phyloP scores from a whole-genome alignment of 2,113 vertebrate genomes.

The Ceratotherium simum region DNA sequence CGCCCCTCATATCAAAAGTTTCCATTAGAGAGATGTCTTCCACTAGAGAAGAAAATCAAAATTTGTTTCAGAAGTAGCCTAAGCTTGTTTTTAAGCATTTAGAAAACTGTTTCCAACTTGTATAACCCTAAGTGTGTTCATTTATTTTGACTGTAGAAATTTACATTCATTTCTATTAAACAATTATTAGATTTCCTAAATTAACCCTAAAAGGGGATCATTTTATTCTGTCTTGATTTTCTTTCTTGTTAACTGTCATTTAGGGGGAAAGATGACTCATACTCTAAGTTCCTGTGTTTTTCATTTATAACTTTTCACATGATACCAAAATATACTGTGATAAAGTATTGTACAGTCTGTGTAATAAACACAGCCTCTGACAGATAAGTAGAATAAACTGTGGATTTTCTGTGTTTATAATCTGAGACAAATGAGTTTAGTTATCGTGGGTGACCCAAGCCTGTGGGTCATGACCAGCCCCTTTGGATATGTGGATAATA shows the following conservation, averaged over 20 bases:
- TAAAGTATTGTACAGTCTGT: fast-evolving
- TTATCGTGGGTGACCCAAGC: background rate
- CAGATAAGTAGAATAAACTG: background rate
- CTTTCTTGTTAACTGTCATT: background rate
- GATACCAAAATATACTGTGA: background rate
- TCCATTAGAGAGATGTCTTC: slow-evolving; percentile 60
- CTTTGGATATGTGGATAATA: background rate
- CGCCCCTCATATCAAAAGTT: slow-evolving; percentile 56
- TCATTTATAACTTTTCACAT: background rate
- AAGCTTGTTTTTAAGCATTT: background rate
- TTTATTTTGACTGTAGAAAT: background rate
- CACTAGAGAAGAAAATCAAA: slow-evolving; percentile 39
- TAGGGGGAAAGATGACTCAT: background rate
- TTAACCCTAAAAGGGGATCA: background rate
- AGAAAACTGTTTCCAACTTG: background rate
- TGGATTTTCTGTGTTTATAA: background rate
- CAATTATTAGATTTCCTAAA: background rate
- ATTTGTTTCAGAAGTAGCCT: background rate
- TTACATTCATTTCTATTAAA: background rate
- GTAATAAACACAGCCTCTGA: too few species aligned
- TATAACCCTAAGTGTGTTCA: background rate
- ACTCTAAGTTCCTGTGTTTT: slow-evolving; percentile 10
- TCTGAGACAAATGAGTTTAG: background rate
- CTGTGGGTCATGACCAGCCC: fast-evolving
- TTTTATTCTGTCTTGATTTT: background rate